Evolutionary conservation across 2,888 invertebrate species (phyloP).

Genomic region (Temnothorax ravouxi): DNA sequence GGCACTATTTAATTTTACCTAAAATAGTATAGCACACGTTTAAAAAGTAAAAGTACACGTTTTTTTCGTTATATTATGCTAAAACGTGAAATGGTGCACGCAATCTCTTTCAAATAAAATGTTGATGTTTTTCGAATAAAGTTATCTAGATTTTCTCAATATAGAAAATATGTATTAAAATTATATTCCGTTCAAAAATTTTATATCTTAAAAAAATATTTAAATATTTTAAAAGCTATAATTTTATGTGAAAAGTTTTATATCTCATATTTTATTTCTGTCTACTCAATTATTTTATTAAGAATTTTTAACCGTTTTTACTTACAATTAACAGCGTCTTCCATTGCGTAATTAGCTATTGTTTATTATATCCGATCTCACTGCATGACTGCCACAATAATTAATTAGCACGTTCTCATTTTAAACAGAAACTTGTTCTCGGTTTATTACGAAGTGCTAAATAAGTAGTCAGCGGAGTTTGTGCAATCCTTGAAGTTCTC

Average conservation of each 20-base stretch:
- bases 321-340: background rate
- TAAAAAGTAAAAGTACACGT: background rate
- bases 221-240: background rate
- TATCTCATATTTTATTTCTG: background rate
- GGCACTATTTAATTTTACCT: conserved; percentile 18
- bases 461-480: conserved; percentile 74
- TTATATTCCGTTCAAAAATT: background rate
- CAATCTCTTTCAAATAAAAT: background rate
- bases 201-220: background rate
- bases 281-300: background rate
- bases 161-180: background rate
- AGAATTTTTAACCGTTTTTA: background rate
- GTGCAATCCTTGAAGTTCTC: conserved; percentile 5
- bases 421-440: conserved; percentile 65
- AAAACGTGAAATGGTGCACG: background rate
- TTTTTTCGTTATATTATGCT: conserved; percentile 17
- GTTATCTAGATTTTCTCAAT: background rate
- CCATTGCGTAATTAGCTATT: conserved; percentile 72
- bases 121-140: background rate
- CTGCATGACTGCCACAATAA: conserved; percentile 79
- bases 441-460: conserved; percentile 77
- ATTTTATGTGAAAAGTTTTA: background rate
- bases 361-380: conserved; percentile 80
- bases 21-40: too few relatives aligned
- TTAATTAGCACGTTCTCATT: conserved; percentile 76